Percentiles rank a stretch among this genome's conserved stretches.
phyloP scores from a whole-genome alignment of 2,113 vertebrate genomes.

The Athene cunicularia region DNA sequence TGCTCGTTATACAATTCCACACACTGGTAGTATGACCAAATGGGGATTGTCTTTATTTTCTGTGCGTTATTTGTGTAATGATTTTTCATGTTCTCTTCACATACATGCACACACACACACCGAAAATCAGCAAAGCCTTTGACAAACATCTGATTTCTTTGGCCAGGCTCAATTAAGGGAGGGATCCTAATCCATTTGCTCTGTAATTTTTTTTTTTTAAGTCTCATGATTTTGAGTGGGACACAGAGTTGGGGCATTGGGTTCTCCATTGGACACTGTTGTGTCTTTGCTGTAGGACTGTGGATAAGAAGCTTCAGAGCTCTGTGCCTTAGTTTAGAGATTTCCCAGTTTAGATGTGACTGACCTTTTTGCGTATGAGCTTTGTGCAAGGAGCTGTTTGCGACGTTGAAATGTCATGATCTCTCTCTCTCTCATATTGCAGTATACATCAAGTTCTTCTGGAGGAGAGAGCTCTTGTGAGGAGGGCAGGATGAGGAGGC shows the following conservation, averaged over 20 bases:
- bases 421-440: constrained; percentile 39
- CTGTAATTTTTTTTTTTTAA: neutral
- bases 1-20: neutral
- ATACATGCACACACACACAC: no score
- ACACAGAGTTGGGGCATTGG: neutral
- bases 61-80: neutral
- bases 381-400: neutral
- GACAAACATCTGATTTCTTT: neutral
- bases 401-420: neutral
- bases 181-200: neutral
- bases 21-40: neutral
- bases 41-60: neutral
- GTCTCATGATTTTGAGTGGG: neutral
- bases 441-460: constrained; percentile 98
- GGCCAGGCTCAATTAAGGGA: neutral
- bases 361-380: neutral
- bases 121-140: neutral
- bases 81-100: neutral
- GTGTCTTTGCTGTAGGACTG: neutral
- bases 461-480: constrained; percentile 98
- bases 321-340: neutral
- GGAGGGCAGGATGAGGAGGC: constrained; percentile 94
- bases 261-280: neutral
- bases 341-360: neutral
- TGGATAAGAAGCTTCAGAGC: neutral